Conservation (phyloP, 2,888 invertebrate species). For the Noctua pronuba region DNA sequence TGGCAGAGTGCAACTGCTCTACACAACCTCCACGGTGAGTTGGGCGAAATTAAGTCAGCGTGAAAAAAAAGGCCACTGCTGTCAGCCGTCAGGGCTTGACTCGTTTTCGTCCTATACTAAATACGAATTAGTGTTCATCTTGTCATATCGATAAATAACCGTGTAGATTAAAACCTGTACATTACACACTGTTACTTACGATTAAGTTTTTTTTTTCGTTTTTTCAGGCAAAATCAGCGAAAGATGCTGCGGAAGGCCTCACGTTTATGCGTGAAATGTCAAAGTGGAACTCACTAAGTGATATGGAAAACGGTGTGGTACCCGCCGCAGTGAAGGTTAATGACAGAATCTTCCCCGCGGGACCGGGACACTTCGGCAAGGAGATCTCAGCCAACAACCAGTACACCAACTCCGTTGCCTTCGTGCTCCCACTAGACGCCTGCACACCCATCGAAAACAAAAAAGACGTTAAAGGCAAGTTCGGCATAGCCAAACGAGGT, state of each 20-base stretch:
- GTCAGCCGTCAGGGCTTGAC: no score
- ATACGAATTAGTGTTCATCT: neutral
- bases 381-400: conserved; percentile 92
- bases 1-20: conserved; percentile 97
- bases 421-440: conserved; percentile 93
- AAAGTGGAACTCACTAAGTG: conserved; percentile 95
- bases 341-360: conserved; percentile 90
- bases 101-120: neutral
- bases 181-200: no score
- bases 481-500: conserved; percentile 97
- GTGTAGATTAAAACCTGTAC: neutral
- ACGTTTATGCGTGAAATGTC: conserved; percentile 99
- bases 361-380: conserved; percentile 97
- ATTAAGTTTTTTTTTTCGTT: neutral
- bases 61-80: no score
- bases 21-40: conserved; percentile 95
- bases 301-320: conserved; percentile 85
- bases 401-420: conserved; percentile 91
- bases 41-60: neutral
- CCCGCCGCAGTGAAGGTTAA: conserved; percentile 78
- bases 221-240: conserved; percentile 94
- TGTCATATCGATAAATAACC: neutral
- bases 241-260: conserved; percentile 97
- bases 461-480: conserved; percentile 92
- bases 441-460: conserved; percentile 91